Conservation (phyloP, 2,113 vertebrate genomes). For the Oxyruncus cristatus region DNA sequence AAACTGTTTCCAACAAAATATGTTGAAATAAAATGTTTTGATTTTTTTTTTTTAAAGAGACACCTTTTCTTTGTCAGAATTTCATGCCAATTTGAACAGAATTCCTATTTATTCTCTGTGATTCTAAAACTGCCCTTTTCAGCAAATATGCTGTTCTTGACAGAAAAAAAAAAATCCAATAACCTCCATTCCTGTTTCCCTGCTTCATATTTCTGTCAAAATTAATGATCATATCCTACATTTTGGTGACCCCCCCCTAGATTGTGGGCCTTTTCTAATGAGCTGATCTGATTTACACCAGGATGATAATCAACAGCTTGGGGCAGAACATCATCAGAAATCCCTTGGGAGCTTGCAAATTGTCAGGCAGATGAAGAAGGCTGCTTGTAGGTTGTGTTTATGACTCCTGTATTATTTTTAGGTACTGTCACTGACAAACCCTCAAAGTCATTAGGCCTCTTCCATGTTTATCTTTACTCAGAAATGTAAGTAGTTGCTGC, state of each 20-base stretch:
- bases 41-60: rapidly evolving
- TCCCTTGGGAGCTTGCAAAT: conserved; percentile 7
- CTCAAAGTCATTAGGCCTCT: neutral
- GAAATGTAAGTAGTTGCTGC: neutral
- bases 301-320: conserved; percentile 13
- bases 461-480: neutral
- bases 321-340: conserved; percentile 11
- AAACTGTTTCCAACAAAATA: neutral
- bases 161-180: neutral
- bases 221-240: neutral
- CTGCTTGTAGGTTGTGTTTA: neutral
- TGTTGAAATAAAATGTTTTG: neutral
- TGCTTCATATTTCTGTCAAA: conserved; percentile 20
- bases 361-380: conserved; percentile 7
- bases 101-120: neutral
- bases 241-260: neutral
- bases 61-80: neutral
- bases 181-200: neutral
- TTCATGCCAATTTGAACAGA: neutral
- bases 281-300: conserved; percentile 9
- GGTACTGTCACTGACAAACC: neutral
- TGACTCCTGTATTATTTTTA: conserved; percentile 15
- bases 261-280: conserved; percentile 11
- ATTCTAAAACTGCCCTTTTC: neutral
- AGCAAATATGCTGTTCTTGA: neutral